Conservation (phyloP, 2,797 vertebrate species). For the Aeoliscus strigatus region DNA sequence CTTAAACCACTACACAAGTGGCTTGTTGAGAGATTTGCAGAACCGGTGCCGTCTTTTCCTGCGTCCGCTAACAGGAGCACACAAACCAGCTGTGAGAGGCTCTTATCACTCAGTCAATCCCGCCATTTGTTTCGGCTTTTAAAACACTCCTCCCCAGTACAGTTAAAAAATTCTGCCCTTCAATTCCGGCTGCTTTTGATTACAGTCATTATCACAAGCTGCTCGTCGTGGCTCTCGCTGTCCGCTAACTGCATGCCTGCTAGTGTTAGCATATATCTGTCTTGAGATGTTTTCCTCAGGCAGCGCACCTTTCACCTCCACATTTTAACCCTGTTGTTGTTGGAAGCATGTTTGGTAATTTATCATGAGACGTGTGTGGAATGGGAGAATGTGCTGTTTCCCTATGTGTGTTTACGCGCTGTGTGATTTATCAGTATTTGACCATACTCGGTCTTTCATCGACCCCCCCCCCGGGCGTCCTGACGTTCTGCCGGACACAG, state of each 20-base stretch:
- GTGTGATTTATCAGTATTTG: conserved; percentile 49
- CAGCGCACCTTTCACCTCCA: conserved; percentile 50
- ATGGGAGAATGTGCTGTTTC: conserved; percentile 9
- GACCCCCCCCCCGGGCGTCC: conserved; percentile 29
- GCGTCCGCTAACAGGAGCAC: conserved; percentile 44
- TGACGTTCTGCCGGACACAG: conserved; percentile 19
- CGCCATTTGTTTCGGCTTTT: conserved; percentile 48
- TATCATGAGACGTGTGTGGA: conserved; percentile 32
- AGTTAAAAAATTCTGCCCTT: conserved; percentile 51
- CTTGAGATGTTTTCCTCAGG: conserved; percentile 49
- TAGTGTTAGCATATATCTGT: conserved; percentile 30
- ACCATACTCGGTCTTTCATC: conserved; percentile 39
- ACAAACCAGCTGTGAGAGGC: conserved; percentile 69
- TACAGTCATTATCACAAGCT: conserved; percentile 75
- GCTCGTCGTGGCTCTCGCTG: conserved; percentile 50
- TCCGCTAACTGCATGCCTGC: conserved; percentile 28
- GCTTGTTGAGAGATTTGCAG: conserved; percentile 41
- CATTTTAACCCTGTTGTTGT: conserved; percentile 59
- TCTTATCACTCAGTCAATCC: conserved; percentile 50
- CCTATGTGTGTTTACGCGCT: not conserved
- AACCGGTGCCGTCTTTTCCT: conserved; percentile 47
- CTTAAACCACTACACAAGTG: conserved; percentile 45
- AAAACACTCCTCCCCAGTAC: conserved; percentile 53
- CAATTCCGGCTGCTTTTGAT: conserved; percentile 65
- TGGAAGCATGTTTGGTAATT: conserved; percentile 52